Evolutionary conservation across 1,140 invertebrate species (phyloP).

Genomic region (Steinernema khuongi): DNA sequence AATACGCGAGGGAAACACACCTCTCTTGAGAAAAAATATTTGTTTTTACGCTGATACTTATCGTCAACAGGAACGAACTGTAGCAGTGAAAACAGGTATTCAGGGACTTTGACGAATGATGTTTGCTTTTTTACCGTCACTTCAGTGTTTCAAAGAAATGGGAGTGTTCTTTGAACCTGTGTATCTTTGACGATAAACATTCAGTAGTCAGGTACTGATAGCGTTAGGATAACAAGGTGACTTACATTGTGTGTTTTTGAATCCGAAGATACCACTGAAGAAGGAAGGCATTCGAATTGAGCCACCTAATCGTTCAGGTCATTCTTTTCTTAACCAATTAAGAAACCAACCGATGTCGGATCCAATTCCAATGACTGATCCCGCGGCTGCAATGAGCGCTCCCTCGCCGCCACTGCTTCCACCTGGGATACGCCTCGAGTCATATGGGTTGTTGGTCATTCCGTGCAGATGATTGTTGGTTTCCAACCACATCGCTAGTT

Average conservation of each 20-base stretch:
- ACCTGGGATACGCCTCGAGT: constrained; percentile 74
- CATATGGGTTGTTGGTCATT: constrained; percentile 72
- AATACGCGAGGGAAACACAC: too few relatives aligned
- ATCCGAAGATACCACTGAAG: constrained; percentile 8
- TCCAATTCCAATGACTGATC: constrained; percentile 30
- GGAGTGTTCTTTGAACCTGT: too few relatives aligned
- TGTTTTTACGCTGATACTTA: too few relatives aligned
- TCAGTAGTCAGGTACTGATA: too few relatives aligned
- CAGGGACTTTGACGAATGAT: too few relatives aligned
- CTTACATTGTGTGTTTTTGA: constrained; percentile 7
- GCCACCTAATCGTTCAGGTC: background rate
- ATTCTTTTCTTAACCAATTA: background rate
- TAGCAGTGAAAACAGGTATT: too few relatives aligned
- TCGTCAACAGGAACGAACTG: too few relatives aligned
- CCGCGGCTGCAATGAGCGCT: constrained; percentile 23
- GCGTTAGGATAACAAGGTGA: too few relatives aligned
- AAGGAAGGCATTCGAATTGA: constrained; percentile 1
- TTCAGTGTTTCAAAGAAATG: too few relatives aligned
- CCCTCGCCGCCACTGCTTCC: constrained; percentile 60
- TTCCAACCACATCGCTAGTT: constrained; percentile 76
- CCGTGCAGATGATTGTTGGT: constrained; percentile 78
- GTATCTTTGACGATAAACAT: too few relatives aligned
- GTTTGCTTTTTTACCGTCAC: too few relatives aligned
- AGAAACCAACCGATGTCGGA: constrained; percentile 1
- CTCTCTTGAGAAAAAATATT: too few relatives aligned